A percentile compares a stretch with the other conserved stretches of the same genome.
phyloP scores from a whole-genome alignment of 2,113 vertebrate genomes.

The Toxotes jaculatrix region DNA sequence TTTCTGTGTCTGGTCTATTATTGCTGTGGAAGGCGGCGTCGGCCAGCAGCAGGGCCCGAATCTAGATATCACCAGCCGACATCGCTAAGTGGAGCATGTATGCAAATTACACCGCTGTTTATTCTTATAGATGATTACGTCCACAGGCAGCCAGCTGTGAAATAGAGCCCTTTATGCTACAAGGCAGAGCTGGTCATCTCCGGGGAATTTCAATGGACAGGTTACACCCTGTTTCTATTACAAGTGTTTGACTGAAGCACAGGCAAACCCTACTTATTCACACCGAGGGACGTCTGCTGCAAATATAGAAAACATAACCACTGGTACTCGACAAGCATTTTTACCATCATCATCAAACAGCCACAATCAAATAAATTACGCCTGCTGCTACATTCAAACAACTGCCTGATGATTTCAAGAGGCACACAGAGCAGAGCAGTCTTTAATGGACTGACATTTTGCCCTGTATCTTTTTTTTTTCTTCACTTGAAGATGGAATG shows the following conservation, averaged over 20 bases:
- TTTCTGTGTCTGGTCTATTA: constrained; percentile 48
- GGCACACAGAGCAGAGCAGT: constrained; percentile 8
- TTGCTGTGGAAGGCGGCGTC: background rate
- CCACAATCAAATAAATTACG: constrained; percentile 9
- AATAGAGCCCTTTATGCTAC: constrained; percentile 50
- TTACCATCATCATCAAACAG: constrained; percentile 31
- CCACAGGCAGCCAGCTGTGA: constrained; percentile 44
- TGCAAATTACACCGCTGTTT: constrained; percentile 57
- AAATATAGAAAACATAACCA: background rate
- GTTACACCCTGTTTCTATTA: constrained; percentile 10
- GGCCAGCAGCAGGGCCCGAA: constrained; percentile 1
- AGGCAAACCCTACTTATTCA: background rate
- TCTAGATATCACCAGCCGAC: constrained; percentile 42
- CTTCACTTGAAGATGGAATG: constrained; percentile 38
- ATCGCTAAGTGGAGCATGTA: constrained; percentile 58
- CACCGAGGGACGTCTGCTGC: background rate
- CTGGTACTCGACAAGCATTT: background rate
- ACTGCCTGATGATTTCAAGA: constrained; percentile 33
- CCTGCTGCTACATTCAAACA: constrained; percentile 12
- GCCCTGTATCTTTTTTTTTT: constrained; percentile 26
- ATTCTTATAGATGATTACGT: constrained; percentile 54
- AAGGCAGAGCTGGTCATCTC: constrained; percentile 39
- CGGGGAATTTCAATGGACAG: constrained; percentile 31
- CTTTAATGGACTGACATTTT: constrained; percentile 52
- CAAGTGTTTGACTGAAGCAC: background rate